Base-by-base conservation (phyloP, 2,797 vertebrate genomes). In the Characodon lateralis region DNA sequence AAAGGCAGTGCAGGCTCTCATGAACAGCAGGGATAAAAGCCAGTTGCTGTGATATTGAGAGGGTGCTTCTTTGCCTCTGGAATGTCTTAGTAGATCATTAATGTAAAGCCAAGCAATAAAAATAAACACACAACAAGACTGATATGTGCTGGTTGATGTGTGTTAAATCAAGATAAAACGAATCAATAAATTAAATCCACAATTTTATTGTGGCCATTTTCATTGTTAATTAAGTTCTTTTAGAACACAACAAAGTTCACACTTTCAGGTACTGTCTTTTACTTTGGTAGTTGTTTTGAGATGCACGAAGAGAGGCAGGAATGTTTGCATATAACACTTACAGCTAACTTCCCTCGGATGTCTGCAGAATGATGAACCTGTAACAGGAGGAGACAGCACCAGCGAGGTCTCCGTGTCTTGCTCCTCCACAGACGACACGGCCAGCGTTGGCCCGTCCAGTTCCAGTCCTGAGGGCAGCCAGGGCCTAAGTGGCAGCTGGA, bases 371-470 rank as follows among this genome's bases (percentile, higher is more conserved):
- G 90, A 92, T 75, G 94, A 95, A 35, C 71, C 80, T 24, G 81
- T 95, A 90, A 93, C 88, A 0, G 93, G 88, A 50, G 93, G 93
- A 68, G 94, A 95, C 91, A 94, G 95, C 41, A 77, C 94, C 80
- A 96, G 95, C 66, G 95, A 96, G 89, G 93, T 95, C 55, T 96
- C 95, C 0, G 84, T 95, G 72, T 96, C 95, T 76, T 95, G 96
- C 78, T 98, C 97, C 66, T 98, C 97, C 59, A 96, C 96, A 0
- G 97, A 99, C 74, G 97, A 98, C 89, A 89, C 92, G 0, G 82
- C 93, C 78, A 95, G 94, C 5, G 83, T 94, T 0, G 91, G 91
- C 1, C 94, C 85, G 0, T 85, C 94, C 65, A 95, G 92, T 87
- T 96, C 95, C 84, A 94, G 95, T 28, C 91, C 91, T 0, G 95